Percentiles rank a stretch among this genome's conserved stretches.
phyloP scores from a whole-genome alignment of 2,113 vertebrate species.

The Natator depressus region DNA sequence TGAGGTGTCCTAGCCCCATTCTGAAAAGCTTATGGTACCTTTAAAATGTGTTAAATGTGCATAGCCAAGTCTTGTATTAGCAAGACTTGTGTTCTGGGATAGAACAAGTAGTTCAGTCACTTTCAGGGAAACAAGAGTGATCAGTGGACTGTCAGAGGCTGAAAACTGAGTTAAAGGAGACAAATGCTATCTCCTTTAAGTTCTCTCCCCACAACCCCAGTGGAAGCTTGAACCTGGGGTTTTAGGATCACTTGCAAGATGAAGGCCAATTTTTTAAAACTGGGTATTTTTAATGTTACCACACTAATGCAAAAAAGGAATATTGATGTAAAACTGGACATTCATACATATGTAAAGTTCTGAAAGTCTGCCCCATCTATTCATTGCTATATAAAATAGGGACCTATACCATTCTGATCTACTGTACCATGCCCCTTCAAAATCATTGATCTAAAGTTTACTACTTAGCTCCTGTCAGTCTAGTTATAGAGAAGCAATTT shows the following conservation, averaged over 20 bases:
- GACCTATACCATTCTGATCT: neutral
- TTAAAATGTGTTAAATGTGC: no score
- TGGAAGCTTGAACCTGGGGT: neutral
- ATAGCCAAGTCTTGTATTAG: neutral
- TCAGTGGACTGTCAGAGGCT: neutral
- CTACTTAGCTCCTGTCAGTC: neutral
- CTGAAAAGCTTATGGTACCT: neutral
- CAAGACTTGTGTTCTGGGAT: neutral
- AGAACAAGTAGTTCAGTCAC: neutral
- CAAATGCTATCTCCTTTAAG: no score
- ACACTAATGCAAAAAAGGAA: neutral
- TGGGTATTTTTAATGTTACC: neutral
- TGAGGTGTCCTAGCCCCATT: neutral
- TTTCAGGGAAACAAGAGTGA: neutral
- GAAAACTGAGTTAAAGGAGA: no score
- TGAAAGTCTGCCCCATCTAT: neutral
- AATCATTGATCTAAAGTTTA: neutral
- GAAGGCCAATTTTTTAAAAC: neutral
- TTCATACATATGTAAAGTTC: neutral
- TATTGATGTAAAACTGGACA: neutral
- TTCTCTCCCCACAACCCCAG: no score
- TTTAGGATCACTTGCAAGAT: neutral
- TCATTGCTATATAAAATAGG: neutral
- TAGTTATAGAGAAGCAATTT: neutral
- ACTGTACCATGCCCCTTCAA: neutral